Conservation (phyloP, 1,140 invertebrate genomes). For the Dreissena polymorpha region DNA sequence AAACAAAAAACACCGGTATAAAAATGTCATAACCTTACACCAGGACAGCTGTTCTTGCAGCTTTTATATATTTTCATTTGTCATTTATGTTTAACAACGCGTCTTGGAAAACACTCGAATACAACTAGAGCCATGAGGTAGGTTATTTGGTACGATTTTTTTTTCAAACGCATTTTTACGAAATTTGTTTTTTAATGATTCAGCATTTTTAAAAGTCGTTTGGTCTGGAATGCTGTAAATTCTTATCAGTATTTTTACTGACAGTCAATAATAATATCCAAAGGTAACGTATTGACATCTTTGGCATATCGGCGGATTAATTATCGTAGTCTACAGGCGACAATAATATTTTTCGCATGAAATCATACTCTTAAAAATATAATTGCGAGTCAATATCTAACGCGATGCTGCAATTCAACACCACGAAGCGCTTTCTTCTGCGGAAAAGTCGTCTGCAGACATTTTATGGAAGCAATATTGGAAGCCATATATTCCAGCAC, state of each 20-base stretch:
- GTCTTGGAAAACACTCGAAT: too few species aligned
- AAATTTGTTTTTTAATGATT: background rate
- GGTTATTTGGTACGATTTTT: too few species aligned
- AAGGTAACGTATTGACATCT: background rate
- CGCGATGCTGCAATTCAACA: too few species aligned
- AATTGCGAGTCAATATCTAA: too few species aligned
- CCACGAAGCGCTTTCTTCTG: conserved; percentile 20
- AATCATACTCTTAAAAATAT: too few species aligned
- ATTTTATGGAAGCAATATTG: too few species aligned
- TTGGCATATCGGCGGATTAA: background rate
- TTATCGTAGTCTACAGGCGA: background rate
- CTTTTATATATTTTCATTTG: too few species aligned
- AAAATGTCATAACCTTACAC: too few species aligned
- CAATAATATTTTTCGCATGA: background rate
- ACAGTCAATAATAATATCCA: background rate
- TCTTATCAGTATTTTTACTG: conserved; percentile 1
- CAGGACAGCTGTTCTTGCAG: too few species aligned
- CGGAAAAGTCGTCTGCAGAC: conserved; percentile 12
- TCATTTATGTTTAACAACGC: too few species aligned
- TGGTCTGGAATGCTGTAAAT: conserved; percentile 17
- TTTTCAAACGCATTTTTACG: too few species aligned
- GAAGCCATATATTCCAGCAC: background rate
- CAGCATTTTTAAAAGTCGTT: background rate
- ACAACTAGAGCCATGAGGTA: too few species aligned
- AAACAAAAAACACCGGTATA: background rate